Evolutionary conservation across 2,888 invertebrate genomes (phyloP).

Genomic region (Apamea monoglypha): DNA sequence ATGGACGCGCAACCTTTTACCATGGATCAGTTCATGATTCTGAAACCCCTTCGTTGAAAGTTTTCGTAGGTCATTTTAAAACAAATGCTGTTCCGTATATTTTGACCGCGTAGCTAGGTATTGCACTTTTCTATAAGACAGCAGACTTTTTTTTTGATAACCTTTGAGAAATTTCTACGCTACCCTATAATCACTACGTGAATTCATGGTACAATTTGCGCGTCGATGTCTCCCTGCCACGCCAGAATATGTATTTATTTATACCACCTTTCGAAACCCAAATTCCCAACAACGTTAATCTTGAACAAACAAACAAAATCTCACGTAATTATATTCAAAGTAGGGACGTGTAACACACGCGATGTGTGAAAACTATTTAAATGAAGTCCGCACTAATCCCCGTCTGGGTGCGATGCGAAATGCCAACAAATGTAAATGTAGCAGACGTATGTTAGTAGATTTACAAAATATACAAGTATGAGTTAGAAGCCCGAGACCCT

Average conservation of each 20-base stretch:
- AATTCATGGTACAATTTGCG: neutral
- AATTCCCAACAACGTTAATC: constrained; percentile 28
- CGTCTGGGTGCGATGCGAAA: constrained; percentile 48
- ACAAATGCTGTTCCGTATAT: too few species aligned
- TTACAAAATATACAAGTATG: constrained; percentile 26
- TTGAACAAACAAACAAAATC: constrained; percentile 47
- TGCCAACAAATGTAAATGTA: constrained; percentile 41
- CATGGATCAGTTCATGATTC: too few species aligned
- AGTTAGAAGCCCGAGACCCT: neutral
- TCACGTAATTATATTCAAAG: constrained; percentile 69
- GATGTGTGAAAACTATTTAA: constrained; percentile 68
- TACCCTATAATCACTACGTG: neutral
- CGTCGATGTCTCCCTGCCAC: neutral
- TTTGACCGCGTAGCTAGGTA: neutral
- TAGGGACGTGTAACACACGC: constrained; percentile 38
- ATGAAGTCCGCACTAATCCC: constrained; percentile 68
- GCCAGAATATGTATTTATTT: neutral
- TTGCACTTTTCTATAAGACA: neutral
- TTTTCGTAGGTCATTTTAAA: too few species aligned
- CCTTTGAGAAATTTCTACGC: neutral
- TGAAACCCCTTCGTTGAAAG: too few species aligned
- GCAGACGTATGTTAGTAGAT: constrained; percentile 1
- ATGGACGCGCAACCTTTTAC: too few species aligned
- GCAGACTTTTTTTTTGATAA: too few species aligned
- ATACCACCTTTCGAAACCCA: constrained; percentile 11